Evolutionary conservation across 2,888 invertebrate genomes (phyloP).

Genomic region (Antheraea yamamai): DNA sequence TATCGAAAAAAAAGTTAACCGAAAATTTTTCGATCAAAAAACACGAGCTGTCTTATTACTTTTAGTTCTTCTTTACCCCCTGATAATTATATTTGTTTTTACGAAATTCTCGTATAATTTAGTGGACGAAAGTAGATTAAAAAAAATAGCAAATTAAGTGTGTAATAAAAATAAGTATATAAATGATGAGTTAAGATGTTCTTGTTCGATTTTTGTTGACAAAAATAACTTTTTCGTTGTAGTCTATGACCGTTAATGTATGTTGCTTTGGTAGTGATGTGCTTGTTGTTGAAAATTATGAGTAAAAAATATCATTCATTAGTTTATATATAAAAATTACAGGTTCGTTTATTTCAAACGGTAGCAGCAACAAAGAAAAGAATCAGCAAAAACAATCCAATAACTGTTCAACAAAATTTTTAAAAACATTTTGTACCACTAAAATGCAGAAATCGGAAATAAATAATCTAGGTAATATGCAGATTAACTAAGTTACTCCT

Average conservation of each 20-base stretch:
- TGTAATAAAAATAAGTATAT: constrained; percentile 42
- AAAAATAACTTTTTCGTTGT: constrained; percentile 31
- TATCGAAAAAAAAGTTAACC: neutral
- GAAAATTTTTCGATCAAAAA: neutral
- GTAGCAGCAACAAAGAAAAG: too few species aligned
- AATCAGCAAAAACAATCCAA: too few species aligned
- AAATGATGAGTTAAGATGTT: constrained; percentile 45
- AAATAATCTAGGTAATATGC: too few species aligned
- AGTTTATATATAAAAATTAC: too few species aligned
- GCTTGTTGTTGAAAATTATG: neutral
- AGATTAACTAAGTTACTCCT: too few species aligned
- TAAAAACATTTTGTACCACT: too few species aligned
- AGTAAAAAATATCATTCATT: neutral
- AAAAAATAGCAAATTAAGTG: constrained; percentile 46
- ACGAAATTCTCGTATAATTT: constrained; percentile 38
- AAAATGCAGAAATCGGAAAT: too few species aligned
- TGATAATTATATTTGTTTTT: constrained; percentile 24
- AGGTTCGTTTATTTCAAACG: too few species aligned
- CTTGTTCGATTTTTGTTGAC: constrained; percentile 32
- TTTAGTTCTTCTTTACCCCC: constrained; percentile 23
- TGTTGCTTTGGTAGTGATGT: constrained; percentile 21
- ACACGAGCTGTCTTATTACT: neutral
- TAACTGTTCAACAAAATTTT: too few species aligned
- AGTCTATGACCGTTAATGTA: constrained; percentile 33
- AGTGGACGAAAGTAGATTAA: constrained; percentile 40